Base-by-base conservation (phyloP, 2,888 invertebrate species). In the Phortica okadai region DNA sequence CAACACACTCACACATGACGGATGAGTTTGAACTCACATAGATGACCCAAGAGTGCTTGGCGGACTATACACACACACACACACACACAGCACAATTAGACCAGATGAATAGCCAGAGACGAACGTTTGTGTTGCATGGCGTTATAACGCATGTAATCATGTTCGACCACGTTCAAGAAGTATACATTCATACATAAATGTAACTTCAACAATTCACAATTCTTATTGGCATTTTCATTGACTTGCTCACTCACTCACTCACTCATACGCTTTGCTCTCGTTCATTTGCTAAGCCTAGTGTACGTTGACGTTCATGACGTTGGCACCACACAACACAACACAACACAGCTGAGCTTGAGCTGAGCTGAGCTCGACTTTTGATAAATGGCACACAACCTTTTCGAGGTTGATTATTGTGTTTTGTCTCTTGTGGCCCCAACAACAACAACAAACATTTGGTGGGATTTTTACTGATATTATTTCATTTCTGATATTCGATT, bases 11-110 rank as follows among this genome's bases (percentile, higher is more conserved):
- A 56, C 86, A 86, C 84, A 90, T 90, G 89, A 90, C 89, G 90
- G 90, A 90, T 90, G 89, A 85, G 89, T 89, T 90, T 90, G 89
- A 90, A 90, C 90, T 90, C 89, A 84, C 88, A 89, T 90, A 85
- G 83, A 85, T 90, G 89, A 90, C 89, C 89, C 84, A 85, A 74
- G 76, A 72, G 64, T 41, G 72, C 54, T 58, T 50, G 8, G 50
- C 50, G 50, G 11, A 66, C 45, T 44, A 50, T 8, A 21, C 64
- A 64, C 6, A 64, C 6, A 25, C 11, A 41, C 33, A 85, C 86
- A 85, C 85, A 82, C 81, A 79, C 78, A 75, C 41, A 42, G 54
- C 50, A 33, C 41, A 33, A 33, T 73, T 66, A 76, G 75, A 79
- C 67, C 74, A 75, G 79, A 78, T 42, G 67, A 72, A 54, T 59